Conservation (phyloP, 2,113 vertebrate species). For the Notarius quadriscutis region DNA sequence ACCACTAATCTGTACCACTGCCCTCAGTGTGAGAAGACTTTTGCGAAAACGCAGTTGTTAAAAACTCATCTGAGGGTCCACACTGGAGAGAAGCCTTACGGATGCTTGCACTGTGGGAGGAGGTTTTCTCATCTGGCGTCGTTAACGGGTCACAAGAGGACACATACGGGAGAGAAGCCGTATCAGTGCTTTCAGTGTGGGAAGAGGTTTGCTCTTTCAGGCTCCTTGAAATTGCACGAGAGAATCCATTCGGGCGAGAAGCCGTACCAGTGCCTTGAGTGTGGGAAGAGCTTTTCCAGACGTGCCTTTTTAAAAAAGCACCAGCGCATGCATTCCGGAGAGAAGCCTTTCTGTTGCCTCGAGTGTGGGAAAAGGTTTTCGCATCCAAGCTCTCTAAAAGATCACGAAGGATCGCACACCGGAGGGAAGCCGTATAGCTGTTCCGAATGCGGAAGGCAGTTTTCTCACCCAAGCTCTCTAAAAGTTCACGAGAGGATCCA, state of each 20-base stretch:
- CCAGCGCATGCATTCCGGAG: slow-evolving; percentile 34
- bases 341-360: slow-evolving; percentile 32
- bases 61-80: slow-evolving; percentile 33
- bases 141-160: slow-evolving; percentile 27
- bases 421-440: slow-evolving; percentile 29
- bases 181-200: slow-evolving; percentile 39
- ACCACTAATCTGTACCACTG: background rate
- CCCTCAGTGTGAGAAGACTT: slow-evolving; percentile 32
- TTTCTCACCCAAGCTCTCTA: slow-evolving; percentile 33
- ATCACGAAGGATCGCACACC: slow-evolving; percentile 26
- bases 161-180: slow-evolving; percentile 38
- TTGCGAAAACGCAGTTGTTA: slow-evolving; percentile 20
- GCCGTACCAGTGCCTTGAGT: slow-evolving; percentile 32
- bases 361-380: slow-evolving; percentile 26
- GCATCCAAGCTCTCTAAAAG: slow-evolving; percentile 29
- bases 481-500: slow-evolving; percentile 42
- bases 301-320: slow-evolving; percentile 35
- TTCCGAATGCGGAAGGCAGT: slow-evolving; percentile 30
- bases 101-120: slow-evolving; percentile 29
- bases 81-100: slow-evolving; percentile 34
- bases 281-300: slow-evolving; percentile 32
- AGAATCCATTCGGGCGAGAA: slow-evolving; percentile 39
- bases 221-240: slow-evolving; percentile 31
- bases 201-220: slow-evolving; percentile 35
- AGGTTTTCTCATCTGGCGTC: slow-evolving; percentile 38